These are phyloP conservation scores for Hucho hucho DNA, from an alignment of 2,113 vertebrate species.

Conservation along the genomic window DNA sequence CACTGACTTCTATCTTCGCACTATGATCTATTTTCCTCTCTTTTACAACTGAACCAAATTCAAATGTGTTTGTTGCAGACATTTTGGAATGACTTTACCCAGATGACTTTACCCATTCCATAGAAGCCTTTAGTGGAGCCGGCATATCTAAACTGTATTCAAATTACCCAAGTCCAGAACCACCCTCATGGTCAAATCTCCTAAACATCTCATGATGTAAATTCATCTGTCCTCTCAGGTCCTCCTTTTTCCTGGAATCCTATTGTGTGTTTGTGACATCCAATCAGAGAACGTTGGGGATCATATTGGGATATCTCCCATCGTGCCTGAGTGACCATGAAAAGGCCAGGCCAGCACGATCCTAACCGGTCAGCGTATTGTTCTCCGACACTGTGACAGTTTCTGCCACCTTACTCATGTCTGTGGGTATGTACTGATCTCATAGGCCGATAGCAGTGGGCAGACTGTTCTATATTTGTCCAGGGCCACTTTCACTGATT, in stretches of 20 bases:
- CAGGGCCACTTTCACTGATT: constrained; percentile 37
- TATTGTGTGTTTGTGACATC: neutral
- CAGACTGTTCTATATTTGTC: constrained; percentile 5
- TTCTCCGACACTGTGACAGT: neutral
- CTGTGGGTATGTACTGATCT: neutral
- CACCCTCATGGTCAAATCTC: neutral
- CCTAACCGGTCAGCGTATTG: neutral
- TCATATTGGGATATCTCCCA: neutral
- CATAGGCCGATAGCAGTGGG: neutral
- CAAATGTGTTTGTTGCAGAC: no score
- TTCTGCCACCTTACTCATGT: constrained; percentile 1
- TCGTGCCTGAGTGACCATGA: neutral
- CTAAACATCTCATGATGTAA: neutral
- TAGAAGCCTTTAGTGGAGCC: no score
- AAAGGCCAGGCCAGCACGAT: constrained; percentile 5
- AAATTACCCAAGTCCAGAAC: neutral
- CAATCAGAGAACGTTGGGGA: neutral
- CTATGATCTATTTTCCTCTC: no score
- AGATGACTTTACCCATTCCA: no score
- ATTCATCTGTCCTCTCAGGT: neutral
- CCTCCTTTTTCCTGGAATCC: neutral
- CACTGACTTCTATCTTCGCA: no score
- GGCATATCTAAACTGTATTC: no score
- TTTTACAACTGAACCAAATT: no score
- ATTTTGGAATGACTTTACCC: no score